Evolutionary conservation across 2,113 vertebrate genomes (phyloP), one percentile per base, ranked within the genome.

Genomic region (Gasterosteus nipponicus): DNA sequence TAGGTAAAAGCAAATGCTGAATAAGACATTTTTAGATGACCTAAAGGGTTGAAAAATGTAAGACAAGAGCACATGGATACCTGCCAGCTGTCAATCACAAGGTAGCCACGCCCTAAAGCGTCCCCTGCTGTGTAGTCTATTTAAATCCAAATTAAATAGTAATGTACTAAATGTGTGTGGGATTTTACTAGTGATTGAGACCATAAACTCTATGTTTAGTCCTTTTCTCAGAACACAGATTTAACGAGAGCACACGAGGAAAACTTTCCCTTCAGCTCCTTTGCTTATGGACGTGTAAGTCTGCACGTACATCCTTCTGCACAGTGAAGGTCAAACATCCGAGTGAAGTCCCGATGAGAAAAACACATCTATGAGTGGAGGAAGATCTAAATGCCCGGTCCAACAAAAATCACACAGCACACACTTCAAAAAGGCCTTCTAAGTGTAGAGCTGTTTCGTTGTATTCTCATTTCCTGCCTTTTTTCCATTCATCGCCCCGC

Each of bases 251-350:
- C 38, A 39, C 15, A 53, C 22, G 22, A 26, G 65, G 39, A 10
- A 61, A n/a, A 7, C 2, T 61, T 39, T 22, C 41, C 29, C 29
- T 33, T 35, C 12, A 57, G 62, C 42, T 41, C 39, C 10, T 10
- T 41, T 10, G 39, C 39, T 29, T 14, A 57, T 26, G 3, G 35
- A 44, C 15, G n/a, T 44, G 26, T 16, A 54, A 58, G 8, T 29
- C 44, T 4, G n/a, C 29, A 51, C 35, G 6, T 38, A 38, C 35
- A 7, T 38, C 35, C 5, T 10, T 31, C 9, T 74, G 29, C 19
- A 46, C 49, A 29, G 41, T n/a, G 15, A 67, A 41, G 63, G 54
- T 29, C 63, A 47, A 66, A 68, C 11, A 53, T 60, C 31, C 3
- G 26, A 15, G 10, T 7, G n/a, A 75, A 38, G 12, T 26, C 26